Conservation (phyloP, 1,140 invertebrate genomes). For the Neotoxoptera formosana region DNA sequence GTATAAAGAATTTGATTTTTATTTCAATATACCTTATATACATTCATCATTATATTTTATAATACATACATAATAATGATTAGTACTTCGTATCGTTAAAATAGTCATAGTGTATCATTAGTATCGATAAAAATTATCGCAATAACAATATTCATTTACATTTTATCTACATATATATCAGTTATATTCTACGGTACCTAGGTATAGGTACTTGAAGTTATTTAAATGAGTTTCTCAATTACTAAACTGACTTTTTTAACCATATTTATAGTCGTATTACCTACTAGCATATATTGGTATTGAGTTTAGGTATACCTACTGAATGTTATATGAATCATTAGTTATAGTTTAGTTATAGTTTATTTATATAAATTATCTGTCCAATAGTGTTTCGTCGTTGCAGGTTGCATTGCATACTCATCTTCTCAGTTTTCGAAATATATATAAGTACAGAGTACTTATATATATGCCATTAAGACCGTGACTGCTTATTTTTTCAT, state of each 20-base stretch:
- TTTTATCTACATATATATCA: neutral
- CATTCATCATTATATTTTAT: neutral
- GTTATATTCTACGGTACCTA: neutral
- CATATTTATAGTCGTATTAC: neutral
- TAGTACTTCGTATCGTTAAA: neutral
- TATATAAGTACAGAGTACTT: neutral
- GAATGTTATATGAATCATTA: neutral
- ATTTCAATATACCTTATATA: neutral
- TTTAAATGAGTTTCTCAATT: neutral
- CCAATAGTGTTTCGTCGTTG: neutral
- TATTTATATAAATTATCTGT: neutral
- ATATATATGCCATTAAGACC: neutral
- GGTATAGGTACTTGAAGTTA: neutral
- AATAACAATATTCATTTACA: neutral
- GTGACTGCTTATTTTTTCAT: neutral
- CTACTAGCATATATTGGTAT: neutral
- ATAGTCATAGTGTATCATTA: neutral
- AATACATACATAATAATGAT: neutral
- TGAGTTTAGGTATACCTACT: neutral
- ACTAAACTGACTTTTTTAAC: neutral
- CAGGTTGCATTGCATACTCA: neutral
- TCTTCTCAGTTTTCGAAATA: neutral
- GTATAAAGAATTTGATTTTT: neutral
- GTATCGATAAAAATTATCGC: neutral
- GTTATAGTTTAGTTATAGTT: neutral